A percentile compares a stretch with the other conserved stretches of the same genome.
Conservation (phyloP, 2,797 vertebrate genomes). For the Crypturellus tataupa region DNA sequence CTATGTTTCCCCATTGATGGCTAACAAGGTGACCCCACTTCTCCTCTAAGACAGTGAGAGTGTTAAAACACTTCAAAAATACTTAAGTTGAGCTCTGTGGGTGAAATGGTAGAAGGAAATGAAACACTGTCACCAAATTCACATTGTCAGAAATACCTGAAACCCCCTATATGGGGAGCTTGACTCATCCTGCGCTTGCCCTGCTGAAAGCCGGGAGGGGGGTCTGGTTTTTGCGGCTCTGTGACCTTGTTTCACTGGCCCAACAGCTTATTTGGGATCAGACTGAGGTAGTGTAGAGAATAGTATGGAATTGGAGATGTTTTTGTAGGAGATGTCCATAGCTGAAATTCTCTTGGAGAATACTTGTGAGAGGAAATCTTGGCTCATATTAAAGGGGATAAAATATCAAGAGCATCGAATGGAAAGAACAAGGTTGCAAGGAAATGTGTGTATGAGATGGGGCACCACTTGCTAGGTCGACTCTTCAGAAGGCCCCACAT, state of each 20-base stretch:
- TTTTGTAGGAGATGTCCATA: constrained; percentile 4
- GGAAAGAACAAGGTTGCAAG: background rate
- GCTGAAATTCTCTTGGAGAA: background rate
- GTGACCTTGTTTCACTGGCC: background rate
- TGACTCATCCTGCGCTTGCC: background rate
- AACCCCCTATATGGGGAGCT: background rate
- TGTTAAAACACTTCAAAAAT: constrained; percentile 39
- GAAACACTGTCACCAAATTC: constrained; percentile 2
- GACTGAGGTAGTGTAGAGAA: background rate
- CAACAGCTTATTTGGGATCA: background rate
- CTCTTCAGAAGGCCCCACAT: background rate
- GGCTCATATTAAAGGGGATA: rapidly evolving
- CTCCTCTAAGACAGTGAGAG: background rate
- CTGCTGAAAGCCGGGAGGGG: background rate
- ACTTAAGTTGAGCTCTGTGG: background rate
- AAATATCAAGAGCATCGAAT: background rate
- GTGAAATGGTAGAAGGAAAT: background rate
- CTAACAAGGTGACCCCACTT: background rate
- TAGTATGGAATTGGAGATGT: background rate
- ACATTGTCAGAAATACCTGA: constrained; percentile 7
- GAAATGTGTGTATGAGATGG: background rate
- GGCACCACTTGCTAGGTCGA: background rate
- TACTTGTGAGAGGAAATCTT: constrained; percentile 16
- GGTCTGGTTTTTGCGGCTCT: background rate
- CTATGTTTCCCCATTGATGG: background rate